Evolutionary conservation across 1,140 invertebrate species (phyloP).

Genomic region (Hydropsyche tenuis): DNA sequence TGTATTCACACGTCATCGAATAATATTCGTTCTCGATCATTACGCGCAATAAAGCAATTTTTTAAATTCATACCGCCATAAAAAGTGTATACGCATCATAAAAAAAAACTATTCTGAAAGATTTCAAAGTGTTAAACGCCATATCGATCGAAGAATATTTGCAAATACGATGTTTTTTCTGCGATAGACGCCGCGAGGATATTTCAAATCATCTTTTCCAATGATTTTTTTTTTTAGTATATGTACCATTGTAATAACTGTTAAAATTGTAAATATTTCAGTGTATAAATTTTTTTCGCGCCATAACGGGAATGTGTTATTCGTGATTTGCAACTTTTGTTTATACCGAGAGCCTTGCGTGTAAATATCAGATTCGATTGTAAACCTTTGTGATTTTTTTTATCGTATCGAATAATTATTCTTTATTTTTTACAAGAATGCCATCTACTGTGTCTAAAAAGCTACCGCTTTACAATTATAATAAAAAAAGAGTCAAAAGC

Average conservation of each 20-base stretch:
- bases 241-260: neutral
- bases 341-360: no score
- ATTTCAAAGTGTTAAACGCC: neutral
- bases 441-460: no score
- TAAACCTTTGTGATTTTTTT: no score
- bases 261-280: conserved; percentile 17
- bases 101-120: neutral
- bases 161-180: neutral
- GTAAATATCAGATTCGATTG: no score
- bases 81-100: neutral
- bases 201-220: neutral
- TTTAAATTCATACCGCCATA: neutral
- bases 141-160: neutral
- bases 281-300: neutral
- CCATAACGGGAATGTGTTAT: conserved; percentile 3
- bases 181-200: neutral
- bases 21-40: conserved; percentile 5
- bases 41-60: conserved; percentile 7
- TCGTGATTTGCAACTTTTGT: conserved; percentile 4
- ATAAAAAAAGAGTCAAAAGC: neutral
- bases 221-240: neutral
- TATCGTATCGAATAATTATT: no score
- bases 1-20: conserved; percentile 3
- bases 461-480: no score
- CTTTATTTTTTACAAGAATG: no score